phyloP scores from a whole-genome alignment of 2,113 vertebrate species.

The Nycticryphes semicollaris region DNA sequence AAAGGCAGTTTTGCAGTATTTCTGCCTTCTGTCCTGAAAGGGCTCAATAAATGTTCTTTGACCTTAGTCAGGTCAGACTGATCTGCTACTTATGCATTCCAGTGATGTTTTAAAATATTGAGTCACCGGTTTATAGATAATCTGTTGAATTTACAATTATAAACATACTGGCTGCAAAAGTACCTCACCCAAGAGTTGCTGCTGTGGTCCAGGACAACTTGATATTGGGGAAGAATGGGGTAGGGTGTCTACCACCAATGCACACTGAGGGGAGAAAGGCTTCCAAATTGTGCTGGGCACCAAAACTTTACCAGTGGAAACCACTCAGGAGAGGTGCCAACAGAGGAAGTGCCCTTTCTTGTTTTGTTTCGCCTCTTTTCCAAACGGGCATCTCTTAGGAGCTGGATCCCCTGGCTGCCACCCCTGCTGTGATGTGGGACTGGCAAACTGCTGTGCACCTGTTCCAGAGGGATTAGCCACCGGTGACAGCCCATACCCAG shows the following conservation, averaged over 20 bases:
- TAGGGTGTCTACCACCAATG: neutral
- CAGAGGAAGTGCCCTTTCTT: neutral
- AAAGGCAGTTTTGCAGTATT: neutral
- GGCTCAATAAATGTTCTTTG: neutral
- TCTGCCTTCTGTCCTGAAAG: neutral
- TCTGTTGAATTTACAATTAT: neutral
- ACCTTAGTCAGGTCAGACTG: neutral
- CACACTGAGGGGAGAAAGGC: neutral
- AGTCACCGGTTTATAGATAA: neutral
- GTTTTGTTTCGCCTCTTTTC: neutral
- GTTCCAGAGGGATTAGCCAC: conserved; percentile 32
- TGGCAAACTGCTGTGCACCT: conserved; percentile 24
- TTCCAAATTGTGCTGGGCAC: neutral
- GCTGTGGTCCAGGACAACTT: neutral
- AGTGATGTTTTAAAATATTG: neutral
- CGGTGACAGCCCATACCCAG: neutral
- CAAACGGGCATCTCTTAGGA: neutral
- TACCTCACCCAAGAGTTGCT: neutral
- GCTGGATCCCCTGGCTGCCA: neutral
- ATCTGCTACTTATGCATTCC: neutral
- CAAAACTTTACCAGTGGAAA: neutral
- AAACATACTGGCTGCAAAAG: neutral
- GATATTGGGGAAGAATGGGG: neutral
- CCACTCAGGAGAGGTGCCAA: neutral
- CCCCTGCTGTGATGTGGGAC: neutral